Base-by-base conservation (phyloP, 2,113 vertebrate genomes). In the Garra rufa region DNA sequence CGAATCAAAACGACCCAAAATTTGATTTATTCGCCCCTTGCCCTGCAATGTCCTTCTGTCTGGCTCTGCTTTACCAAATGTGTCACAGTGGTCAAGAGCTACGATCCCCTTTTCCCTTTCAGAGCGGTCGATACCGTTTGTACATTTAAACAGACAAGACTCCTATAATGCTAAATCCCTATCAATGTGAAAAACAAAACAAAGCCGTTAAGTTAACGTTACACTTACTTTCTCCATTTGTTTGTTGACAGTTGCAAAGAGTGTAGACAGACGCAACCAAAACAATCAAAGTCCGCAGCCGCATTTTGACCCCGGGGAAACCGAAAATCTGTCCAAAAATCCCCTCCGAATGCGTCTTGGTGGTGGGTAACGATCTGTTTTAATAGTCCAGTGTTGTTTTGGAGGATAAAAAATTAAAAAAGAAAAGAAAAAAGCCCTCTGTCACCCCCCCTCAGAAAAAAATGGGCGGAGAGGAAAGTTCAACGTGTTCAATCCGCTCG, bases 211-310 rank as follows among this genome's bases (percentile, higher is more conserved):
- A 8, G 41, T 65, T 41, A 74, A 26, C 6, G 41, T 65, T 41
- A 74, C 83, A 94, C 95, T 94, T 85, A 96, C 95, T 91, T 86
- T 96, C 94, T 89, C 90, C 94, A 26, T 74, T 81, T 11, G 90
- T 90, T 83, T 74, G 90, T 15, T 92, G 92, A 92, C 91, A 92
- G 89, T 88, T 91, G 89, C 91, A 91, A 86, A 91, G 17, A 13
- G 92, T 43, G 90, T 86, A 93, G 84, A 89, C 65, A 80, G 91
- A 78, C 87, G 92, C 81, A 83, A 93, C 88, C 89, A 93, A 89
- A 83, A 88, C 87, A 81, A 86, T 74, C 50, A 85, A 88, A 89
- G 90, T 92, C 92, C 92, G 91, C 80, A 91, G 92, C 90, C 91
- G 88, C 92, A 94, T 93, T 82, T 89, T 93, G 73, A 74, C 50